A percentile compares a stretch with the other conserved stretches of the same genome.
Evolutionary conservation across 2,113 vertebrate species (phyloP).

Genomic region (Orthochromis malagaraziensis): DNA sequence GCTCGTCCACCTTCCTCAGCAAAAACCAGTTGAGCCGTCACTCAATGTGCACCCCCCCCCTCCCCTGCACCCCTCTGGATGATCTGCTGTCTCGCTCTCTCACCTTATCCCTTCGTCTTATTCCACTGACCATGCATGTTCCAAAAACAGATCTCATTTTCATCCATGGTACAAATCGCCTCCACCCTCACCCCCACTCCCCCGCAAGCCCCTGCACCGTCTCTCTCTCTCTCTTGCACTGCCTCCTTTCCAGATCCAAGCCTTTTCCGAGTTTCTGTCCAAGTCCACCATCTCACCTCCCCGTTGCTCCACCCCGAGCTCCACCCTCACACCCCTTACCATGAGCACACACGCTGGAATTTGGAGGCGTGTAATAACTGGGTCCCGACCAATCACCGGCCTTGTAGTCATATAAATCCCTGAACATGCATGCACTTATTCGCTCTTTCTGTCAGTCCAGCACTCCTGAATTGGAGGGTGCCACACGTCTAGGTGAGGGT

Average conservation of each 20-base stretch:
- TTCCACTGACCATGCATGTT: conserved; percentile 79
- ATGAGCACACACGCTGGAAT: conserved; percentile 54
- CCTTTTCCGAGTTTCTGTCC: conserved; percentile 54
- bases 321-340: conserved; percentile 15
- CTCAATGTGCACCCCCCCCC: conserved; percentile 20
- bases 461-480: conserved; percentile 66
- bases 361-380: conserved; percentile 35
- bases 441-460: conserved; percentile 75
- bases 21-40: conserved; percentile 70
- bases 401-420: conserved; percentile 61
- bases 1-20: conserved; percentile 52
- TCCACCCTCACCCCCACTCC: neutral
- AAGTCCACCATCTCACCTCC: conserved; percentile 55
- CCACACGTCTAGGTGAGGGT: conserved; percentile 60
- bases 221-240: neutral
- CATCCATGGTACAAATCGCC: conserved; percentile 31
- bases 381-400: conserved; percentile 54
- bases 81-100: conserved; percentile 65
- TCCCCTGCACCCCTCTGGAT: neutral
- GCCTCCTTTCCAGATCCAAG: conserved; percentile 48
- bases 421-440: conserved; percentile 39
- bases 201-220: neutral
- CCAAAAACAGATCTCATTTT: conserved; percentile 76
- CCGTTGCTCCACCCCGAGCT: conserved; percentile 42
- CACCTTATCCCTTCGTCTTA: conserved; percentile 74